Evolutionary conservation across 2,113 vertebrate species (phyloP).

Genomic region (Plecotus auritus): DNA sequence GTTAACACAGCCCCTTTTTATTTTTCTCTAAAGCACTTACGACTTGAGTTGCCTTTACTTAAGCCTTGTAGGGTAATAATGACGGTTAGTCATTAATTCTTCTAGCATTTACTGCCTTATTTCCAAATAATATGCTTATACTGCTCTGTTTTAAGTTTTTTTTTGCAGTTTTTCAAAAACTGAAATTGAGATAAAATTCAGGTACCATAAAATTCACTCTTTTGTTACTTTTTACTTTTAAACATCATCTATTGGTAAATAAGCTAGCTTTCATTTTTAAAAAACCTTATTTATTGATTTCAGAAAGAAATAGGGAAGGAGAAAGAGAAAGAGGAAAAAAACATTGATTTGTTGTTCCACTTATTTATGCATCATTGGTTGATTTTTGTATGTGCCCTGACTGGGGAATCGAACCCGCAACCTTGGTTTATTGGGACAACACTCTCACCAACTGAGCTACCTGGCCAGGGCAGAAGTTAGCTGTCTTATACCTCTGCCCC

Average conservation of each 20-base stretch:
- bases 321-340: background rate
- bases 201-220: background rate
- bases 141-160: background rate
- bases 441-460: background rate
- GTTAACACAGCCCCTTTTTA: background rate
- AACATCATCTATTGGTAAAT: background rate
- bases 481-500: background rate
- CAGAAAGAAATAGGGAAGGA: background rate
- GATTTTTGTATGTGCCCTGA: background rate
- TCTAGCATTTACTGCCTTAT: background rate
- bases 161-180: background rate
- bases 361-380: background rate
- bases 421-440: background rate
- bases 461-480: background rate
- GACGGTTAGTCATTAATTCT: background rate
- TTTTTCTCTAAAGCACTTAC: background rate
- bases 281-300: background rate
- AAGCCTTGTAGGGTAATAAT: background rate
- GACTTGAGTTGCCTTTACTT: background rate
- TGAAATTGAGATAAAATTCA: background rate
- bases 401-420: background rate
- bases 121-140: background rate
- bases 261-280: background rate
- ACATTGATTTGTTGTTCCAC: background rate
- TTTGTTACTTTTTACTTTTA: background rate